These are phyloP conservation scores for Aphidoletes aphidimyza DNA, from an alignment of 2,888 invertebrate genomes.

Conservation along the genomic window DNA sequence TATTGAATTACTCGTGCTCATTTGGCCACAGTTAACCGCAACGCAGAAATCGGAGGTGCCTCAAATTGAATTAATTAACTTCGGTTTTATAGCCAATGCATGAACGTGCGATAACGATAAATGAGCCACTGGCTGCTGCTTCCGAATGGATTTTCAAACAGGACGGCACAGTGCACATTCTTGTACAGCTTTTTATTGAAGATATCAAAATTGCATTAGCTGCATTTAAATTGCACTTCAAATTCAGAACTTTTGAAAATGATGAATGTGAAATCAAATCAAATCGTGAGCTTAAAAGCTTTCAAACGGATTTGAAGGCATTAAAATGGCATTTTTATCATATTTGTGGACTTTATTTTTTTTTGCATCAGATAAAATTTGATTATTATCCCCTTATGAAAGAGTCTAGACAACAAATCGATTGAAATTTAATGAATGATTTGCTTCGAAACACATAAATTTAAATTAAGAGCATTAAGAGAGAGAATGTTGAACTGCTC, in stretches of 20 bases:
- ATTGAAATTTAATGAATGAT: constrained; percentile 12
- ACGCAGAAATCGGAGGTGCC: not conserved
- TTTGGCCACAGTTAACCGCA: constrained; percentile 28
- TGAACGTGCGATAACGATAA: no score
- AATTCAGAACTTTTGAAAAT: not conserved
- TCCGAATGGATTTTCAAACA: no score
- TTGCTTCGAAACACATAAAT: not conserved
- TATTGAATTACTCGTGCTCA: constrained; percentile 1
- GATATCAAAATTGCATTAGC: constrained; percentile 12
- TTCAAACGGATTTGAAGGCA: no score
- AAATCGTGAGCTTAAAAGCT: not conserved
- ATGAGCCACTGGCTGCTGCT: no score
- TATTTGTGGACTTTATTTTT: not conserved
- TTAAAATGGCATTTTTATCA: no score
- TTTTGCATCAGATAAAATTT: no score
- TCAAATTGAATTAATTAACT: constrained; percentile 34
- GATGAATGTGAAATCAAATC: not conserved
- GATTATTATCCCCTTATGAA: not conserved
- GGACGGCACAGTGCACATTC: no score
- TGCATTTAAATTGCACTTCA: constrained; percentile 16
- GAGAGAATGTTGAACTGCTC: no score
- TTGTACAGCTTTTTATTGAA: not conserved
- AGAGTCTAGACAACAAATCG: constrained; percentile 9
- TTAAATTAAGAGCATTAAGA: not conserved
- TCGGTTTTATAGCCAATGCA: not conserved